Percentiles rank a stretch among this genome's conserved stretches.
phyloP scores from a whole-genome alignment of 1,140 invertebrate species.

The Carcinoscorpius rotundicauda region DNA sequence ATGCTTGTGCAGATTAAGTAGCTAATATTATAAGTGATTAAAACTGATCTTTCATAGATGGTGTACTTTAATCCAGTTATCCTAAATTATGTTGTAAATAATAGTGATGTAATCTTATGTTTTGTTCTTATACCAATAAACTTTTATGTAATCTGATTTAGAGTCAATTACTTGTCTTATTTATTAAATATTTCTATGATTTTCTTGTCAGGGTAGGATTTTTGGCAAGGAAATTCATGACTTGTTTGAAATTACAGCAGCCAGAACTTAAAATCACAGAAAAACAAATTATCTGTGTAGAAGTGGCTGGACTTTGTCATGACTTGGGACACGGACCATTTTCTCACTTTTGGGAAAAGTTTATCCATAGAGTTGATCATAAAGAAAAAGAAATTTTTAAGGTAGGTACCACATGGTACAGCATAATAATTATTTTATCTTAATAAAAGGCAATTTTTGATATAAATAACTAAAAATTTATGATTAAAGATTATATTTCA shows the following conservation, averaged over 20 bases:
- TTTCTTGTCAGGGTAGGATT: slow-evolving; percentile 31
- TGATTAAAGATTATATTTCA: background rate
- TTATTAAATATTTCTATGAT: background rate
- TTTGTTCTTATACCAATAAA: slow-evolving; percentile 7
- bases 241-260: slow-evolving; percentile 30
- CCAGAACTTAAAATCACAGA: slow-evolving; percentile 36
- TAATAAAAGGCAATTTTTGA: too few species aligned
- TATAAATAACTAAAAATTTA: too few species aligned
- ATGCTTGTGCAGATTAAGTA: too few species aligned
- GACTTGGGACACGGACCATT: slow-evolving; percentile 56
- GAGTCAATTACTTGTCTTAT: too few species aligned
- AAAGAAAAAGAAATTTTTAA: slow-evolving; percentile 13
- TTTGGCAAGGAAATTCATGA: slow-evolving; percentile 34
- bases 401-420: background rate
- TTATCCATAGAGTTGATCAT: slow-evolving; percentile 17
- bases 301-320: slow-evolving; percentile 52
- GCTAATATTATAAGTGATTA: too few species aligned
- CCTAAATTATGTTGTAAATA: too few species aligned
- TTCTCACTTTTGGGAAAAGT: slow-evolving; percentile 47
- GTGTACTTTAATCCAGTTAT: too few species aligned
- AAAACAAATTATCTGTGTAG: slow-evolving; percentile 39
- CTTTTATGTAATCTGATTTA: too few species aligned
- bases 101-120: background rate
- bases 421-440: too few species aligned
- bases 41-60: too few species aligned